A percentile compares a stretch with the other conserved stretches of the same genome.
These are phyloP conservation scores for Scaptomyza flava DNA, from an alignment of 2,888 invertebrate genomes.

Conservation along the genomic window DNA sequence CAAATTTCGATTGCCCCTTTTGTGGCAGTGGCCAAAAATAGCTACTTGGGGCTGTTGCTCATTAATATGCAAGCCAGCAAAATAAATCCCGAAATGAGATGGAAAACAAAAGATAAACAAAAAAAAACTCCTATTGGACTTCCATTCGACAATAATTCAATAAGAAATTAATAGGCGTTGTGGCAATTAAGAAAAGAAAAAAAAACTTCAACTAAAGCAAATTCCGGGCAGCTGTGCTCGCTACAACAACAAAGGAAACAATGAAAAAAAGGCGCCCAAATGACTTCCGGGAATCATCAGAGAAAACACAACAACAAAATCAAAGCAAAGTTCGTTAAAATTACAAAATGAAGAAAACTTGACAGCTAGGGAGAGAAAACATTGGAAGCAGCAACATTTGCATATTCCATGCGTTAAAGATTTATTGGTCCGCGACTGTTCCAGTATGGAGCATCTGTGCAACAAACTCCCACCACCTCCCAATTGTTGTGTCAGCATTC, in stretches of 20 bases:
- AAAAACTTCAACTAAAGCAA: conserved; percentile 21
- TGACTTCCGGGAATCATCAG: conserved; percentile 70
- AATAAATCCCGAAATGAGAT: conserved; percentile 44
- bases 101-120: not conserved
- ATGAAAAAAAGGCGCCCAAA: conserved; percentile 50
- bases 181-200: conserved; percentile 53
- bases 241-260: conserved; percentile 21
- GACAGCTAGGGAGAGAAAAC: conserved; percentile 35
- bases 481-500: conserved; percentile 58
- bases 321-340: conserved; percentile 43
- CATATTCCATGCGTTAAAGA: conserved; percentile 65
- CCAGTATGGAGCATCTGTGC: conserved; percentile 31
- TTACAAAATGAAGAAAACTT: conserved; percentile 41
- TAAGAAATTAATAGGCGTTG: conserved; percentile 67
- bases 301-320: conserved; percentile 38
- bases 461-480: conserved; percentile 12
- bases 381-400: conserved; percentile 67
- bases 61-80: conserved; percentile 62
- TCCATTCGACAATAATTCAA: conserved; percentile 52
- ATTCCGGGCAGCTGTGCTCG: conserved; percentile 53
- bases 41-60: conserved; percentile 41
- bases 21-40: conserved; percentile 51
- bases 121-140: not conserved
- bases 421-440: conserved; percentile 64
- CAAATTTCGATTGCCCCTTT: conserved; percentile 16